Evolutionary conservation across 2,113 vertebrate genomes (phyloP).

Genomic region (Oxyruncus cristatus): DNA sequence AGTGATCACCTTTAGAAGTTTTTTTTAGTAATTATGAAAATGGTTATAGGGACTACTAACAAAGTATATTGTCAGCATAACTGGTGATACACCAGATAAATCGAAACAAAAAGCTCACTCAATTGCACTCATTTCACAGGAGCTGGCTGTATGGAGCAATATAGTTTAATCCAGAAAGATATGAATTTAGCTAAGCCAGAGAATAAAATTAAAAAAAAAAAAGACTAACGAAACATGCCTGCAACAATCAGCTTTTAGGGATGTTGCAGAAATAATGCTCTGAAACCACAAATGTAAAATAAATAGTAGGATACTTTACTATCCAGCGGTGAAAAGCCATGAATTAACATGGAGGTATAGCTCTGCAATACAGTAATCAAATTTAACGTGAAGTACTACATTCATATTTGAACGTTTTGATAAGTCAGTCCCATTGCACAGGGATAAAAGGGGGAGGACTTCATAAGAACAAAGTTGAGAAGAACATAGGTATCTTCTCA

Average conservation of each 20-base stretch:
- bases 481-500: background rate
- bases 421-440: background rate
- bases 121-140: background rate
- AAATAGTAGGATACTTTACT: background rate
- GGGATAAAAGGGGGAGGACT: background rate
- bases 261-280: background rate
- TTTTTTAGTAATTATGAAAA: background rate
- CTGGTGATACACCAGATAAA: background rate
- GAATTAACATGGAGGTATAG: background rate
- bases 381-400: background rate
- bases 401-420: background rate
- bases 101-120: background rate
- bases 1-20: background rate
- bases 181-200: background rate
- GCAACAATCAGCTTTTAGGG: background rate
- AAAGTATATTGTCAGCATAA: background rate
- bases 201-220: background rate
- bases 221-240: background rate
- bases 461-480: background rate
- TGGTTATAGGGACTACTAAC: background rate
- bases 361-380: background rate
- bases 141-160: background rate
- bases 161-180: background rate
- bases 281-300: background rate
- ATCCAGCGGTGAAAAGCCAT: background rate